Base-by-base conservation (phyloP, 2,888 invertebrate species). In the Amblyteles armatorius region DNA sequence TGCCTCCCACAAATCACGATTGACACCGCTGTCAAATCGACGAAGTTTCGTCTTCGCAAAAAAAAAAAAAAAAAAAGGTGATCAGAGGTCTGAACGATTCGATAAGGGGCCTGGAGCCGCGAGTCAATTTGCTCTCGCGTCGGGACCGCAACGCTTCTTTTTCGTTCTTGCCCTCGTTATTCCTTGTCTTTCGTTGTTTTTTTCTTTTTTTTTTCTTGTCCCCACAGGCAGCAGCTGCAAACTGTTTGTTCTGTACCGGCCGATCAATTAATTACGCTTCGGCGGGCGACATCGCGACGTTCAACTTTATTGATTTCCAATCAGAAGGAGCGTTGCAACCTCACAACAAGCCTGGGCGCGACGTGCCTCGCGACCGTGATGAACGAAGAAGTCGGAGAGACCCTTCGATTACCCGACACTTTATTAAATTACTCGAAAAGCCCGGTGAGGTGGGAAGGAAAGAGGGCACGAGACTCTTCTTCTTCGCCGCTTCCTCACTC, bases 281-380 rank as follows among this genome's bases (percentile, higher is more conserved):
- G 67, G 13, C 72, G 67, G 44, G 67, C 69, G 76, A 74, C 69
- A 73, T 26, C 52, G 67, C 33, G 72, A 73, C 69, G 73, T 48
- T 73, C 67, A 67, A 82, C 50, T 73, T 77, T 82, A 82, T 82
- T 82, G 82, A 82, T 82, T 82, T 78, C 78, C 82, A 72, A 82
- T 82, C 67, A 78, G 73, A 78, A 73, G 68, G 36, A 78, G 68
- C 40, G 63, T 71, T 50, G 63, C 52, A 71, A 63, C 63, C 68
- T 52, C 65, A 16, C 16, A 77, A 67, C 80, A 80, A n/a, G 33
- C 50, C 29, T 55, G 29, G 40, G 13, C 67, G 65, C 19, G 57
- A 19, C 33, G 57, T 73, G 26, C 13, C 13, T 26, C 65, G 22
- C 29, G n/a, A 67, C 26, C 36, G 50, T 50, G 29, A 71, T n/a